Evolutionary conservation across 1,140 invertebrate species (phyloP), one percentile per base, ranked within the genome.

Genomic region (Ladona fulva): DNA sequence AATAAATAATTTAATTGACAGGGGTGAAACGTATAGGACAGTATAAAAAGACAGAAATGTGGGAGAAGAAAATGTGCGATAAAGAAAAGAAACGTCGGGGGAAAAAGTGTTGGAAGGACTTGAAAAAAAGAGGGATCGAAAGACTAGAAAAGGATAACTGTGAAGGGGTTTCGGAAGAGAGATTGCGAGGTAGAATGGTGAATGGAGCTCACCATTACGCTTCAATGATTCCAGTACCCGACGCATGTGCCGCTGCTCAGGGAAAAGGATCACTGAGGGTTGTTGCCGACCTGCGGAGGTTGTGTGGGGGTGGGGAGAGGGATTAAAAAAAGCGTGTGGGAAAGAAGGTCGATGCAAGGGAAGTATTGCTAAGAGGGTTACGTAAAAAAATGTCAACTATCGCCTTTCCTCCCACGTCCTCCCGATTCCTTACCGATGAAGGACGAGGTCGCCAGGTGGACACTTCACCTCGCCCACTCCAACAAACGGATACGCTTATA

Each of bases 321-420:
- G 14, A 6, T 66, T 6, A 22, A 66, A 66, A 66, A 66, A 66
- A 66, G 14, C 52, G 52, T 66, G 52, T 66, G 52, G 3, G 52
- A 52, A 52, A 52, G 44, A 11, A 11, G 10, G 10, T 52, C 44
- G 44, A 52, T 52, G 44, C 10, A 52, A 52, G 52, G n/a, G 12
- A 19, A 66, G 16, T 66, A 66, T 66, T 66, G 52, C 52, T 66
- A 66, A 66, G 52, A 66, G 52, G 52, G 52, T 66, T 66, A 66
- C 3, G n/a, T 66, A 66, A 66, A 66, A 66, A 66, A 66, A 66
- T 66, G 52, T 66, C 52, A 66, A 66, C 52, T 66, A 66, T 66
- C 52, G n/a, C 52, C 52, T 66, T 66, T 66, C 52, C 52, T 3
- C 52, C 52, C 52, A 66, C 52, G 52, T 66, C 52, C 29, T 19